Conservation (phyloP, 1,140 invertebrate genomes). For the Drosophila obscura region DNA sequence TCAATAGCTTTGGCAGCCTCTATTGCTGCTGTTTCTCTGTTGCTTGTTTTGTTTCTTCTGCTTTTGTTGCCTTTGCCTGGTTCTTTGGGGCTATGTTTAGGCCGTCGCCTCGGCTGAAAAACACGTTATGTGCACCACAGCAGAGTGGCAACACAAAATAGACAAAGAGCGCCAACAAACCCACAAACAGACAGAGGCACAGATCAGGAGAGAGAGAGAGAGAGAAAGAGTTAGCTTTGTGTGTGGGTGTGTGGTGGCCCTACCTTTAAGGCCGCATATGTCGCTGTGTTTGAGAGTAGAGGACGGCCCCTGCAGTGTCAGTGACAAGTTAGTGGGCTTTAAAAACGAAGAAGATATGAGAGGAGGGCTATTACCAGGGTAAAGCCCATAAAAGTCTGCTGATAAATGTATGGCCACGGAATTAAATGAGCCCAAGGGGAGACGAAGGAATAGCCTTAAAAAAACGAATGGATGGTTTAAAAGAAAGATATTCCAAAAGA, state of each 20-base stretch:
- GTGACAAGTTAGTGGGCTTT: constrained; percentile 48
- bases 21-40: constrained; percentile 10
- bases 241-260: constrained; percentile 35
- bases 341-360: constrained; percentile 19
- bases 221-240: constrained; percentile 3
- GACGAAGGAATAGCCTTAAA: no score
- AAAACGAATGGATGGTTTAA: no score
- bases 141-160: constrained; percentile 18
- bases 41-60: constrained; percentile 32
- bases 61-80: constrained; percentile 6
- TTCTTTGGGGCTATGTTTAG: constrained; percentile 36
- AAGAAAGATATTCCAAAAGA: no score
- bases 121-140: constrained; percentile 57
- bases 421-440: no score
- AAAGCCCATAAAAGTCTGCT: constrained; percentile 2
- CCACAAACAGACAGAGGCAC: constrained; percentile 38
- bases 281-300: constrained; percentile 2
- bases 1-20: no score
- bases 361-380: constrained; percentile 5
- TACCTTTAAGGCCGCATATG: constrained; percentile 50
- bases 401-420: background rate
- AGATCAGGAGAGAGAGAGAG: constrained; percentile 9
- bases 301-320: constrained; percentile 42
- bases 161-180: constrained; percentile 41
- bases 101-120: constrained; percentile 59